A percentile compares a stretch with the other conserved stretches of the same genome.
phyloP scores from a whole-genome alignment of 1,140 invertebrate species.

The Temnothorax nylanderi region DNA sequence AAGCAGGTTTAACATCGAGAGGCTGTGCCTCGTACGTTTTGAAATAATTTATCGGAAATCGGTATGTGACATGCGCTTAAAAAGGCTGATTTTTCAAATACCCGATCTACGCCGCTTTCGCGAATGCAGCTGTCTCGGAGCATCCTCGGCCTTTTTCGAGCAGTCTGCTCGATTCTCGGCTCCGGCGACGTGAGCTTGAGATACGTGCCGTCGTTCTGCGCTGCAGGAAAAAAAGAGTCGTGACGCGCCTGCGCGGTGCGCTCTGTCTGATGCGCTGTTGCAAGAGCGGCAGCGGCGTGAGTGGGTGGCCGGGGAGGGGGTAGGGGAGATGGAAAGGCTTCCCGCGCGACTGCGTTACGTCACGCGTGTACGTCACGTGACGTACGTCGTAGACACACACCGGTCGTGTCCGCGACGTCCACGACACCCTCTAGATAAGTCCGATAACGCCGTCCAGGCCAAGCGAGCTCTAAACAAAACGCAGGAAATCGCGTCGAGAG shows the following conservation, averaged over 20 bases:
- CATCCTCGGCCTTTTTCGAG: conserved; percentile 33
- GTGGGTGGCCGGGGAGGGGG: not conserved
- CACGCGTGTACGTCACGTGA: conserved; percentile 74
- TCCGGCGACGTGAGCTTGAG: conserved; percentile 54
- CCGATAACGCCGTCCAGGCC: conserved; percentile 31
- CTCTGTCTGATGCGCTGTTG: conserved; percentile 48
- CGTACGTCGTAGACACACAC: conserved; percentile 59
- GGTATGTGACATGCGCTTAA: not conserved
- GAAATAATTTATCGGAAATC: not conserved
- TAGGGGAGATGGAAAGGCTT: conserved; percentile 63
- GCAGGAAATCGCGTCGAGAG: not conserved
- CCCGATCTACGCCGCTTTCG: not conserved
- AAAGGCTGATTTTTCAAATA: not conserved
- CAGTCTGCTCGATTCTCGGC: conserved; percentile 29
- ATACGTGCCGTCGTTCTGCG: conserved; percentile 66
- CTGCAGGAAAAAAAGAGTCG: conserved; percentile 61
- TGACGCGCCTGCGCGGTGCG: conserved; percentile 56
- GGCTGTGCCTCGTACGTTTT: no score
- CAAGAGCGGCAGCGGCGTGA: conserved; percentile 51
- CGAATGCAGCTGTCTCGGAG: not conserved
- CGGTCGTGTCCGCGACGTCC: conserved; percentile 59
- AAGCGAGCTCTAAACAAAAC: not conserved
- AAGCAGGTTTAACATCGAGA: no score
- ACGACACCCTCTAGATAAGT: conserved; percentile 44
- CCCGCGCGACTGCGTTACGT: conserved; percentile 75